Evolutionary conservation across 2,113 vertebrate genomes (phyloP).

Genomic region (Stomatorhinus ivindoensis): DNA sequence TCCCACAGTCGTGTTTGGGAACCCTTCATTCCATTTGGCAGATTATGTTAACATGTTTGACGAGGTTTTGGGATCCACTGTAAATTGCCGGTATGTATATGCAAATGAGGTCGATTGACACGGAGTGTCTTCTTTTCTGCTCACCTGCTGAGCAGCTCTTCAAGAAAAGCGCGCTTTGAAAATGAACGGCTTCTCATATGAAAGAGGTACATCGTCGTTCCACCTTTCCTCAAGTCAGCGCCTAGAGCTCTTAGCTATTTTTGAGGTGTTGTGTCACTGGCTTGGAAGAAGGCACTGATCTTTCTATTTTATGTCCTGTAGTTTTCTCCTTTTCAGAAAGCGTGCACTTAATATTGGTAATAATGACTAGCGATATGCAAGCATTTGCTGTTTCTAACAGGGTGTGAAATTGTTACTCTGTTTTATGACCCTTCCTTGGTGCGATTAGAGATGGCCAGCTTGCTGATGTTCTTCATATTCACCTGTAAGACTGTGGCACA

Average conservation of each 20-base stretch:
- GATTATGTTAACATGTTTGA: neutral
- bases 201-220: neutral
- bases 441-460: neutral
- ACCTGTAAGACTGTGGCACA: neutral
- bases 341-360: neutral
- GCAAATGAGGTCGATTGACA: constrained; percentile 8
- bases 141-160: constrained; percentile 2
- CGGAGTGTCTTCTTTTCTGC: constrained; percentile 35
- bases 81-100: neutral
- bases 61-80: neutral
- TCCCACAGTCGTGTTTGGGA: neutral
- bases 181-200: neutral
- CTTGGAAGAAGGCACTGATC: neutral
- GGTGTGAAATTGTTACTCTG: neutral
- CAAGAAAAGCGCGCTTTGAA: neutral
- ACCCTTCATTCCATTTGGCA: neutral
- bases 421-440: neutral
- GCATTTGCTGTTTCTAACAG: constrained; percentile 1
- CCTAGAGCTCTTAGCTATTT: neutral
- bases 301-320: neutral
- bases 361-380: neutral
- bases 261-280: neutral
- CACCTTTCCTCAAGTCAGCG: neutral
- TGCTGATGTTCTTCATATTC: neutral
- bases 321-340: neutral